Base-by-base conservation (phyloP, 2,888 invertebrate genomes). In the Palloptera scutellata region DNA sequence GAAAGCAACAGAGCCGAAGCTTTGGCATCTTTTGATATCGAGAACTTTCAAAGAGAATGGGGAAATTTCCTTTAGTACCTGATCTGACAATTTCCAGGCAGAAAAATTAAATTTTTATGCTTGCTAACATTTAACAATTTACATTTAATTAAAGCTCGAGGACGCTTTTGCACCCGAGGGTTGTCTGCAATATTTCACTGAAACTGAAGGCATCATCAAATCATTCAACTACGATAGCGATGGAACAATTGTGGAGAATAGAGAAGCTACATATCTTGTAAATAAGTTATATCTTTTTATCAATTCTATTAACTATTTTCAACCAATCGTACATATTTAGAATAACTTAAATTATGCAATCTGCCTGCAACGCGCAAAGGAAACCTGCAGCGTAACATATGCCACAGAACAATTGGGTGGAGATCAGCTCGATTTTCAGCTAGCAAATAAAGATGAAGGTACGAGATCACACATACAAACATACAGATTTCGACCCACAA, bases 301-400 rank as follows among this genome's bases (percentile, higher is more conserved):
- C 58, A 52, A 12, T 43, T 43, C 20, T 64, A 40, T 17, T 54
- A 45, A 41, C 4, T 11, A 15, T 53, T 54, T 63, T 17, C 15
- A 59, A 12, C n/a, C 11, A 19, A 41, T 13, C 12, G 52, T 52
- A 48, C 40, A 30, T 68, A 75, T 72, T 42, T 81, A 92, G 92
- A 93, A 92, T 77, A 91, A 92, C 81, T 82, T 92, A 4, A 92
- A 93, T 79, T 93, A 93, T 79, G 92, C 90, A 0, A 90, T 92
- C 72, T 93, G 92, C 78, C 88, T 92, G 71, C 83, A 87, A 74
- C 88, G 91, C 68, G 86, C 86, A 42, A 81, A 87, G 43, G 89
- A 88, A 41, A 88, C 88, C 62, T 93, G 92, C 81, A 88, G 89
- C 57, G 85, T 92, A 13, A 90, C 89, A 0, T 93, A 91, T 76